Percentiles rank a stretch among this genome's conserved stretches.
phyloP scores from a whole-genome alignment of 1,140 invertebrate species.

The Macrosteles quadrilineatus region DNA sequence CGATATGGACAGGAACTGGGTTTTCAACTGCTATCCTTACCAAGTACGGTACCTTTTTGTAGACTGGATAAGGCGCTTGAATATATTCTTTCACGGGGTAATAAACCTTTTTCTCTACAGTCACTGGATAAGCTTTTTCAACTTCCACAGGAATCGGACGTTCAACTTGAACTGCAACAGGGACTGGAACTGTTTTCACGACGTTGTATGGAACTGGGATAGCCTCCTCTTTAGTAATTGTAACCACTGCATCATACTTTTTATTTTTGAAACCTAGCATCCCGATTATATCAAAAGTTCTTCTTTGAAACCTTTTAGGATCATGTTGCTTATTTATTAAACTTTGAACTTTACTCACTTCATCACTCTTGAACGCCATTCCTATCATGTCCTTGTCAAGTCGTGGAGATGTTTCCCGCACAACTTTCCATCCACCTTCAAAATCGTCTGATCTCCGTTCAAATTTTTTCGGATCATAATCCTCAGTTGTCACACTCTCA shows the following conservation, averaged over 20 bases:
- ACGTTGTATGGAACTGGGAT: conserved; percentile 64
- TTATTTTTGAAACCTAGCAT: background rate
- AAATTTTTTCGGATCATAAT: too few relatives aligned
- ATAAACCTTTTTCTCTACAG: conserved; percentile 50
- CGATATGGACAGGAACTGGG: conserved; percentile 54
- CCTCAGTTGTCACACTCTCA: too few relatives aligned
- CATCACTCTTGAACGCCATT: too few relatives aligned
- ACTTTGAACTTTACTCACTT: too few relatives aligned
- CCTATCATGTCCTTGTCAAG: too few relatives aligned
- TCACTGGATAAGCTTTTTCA: conserved; percentile 45
- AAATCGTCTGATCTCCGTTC: too few relatives aligned
- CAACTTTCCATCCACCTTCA: too few relatives aligned
- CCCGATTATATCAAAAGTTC: background rate
- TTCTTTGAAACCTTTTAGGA: background rate
- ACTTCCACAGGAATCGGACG: conserved; percentile 54
- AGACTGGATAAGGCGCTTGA: conserved; percentile 53
- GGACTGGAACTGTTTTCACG: conserved; percentile 68
- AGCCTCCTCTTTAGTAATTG: conserved; percentile 53
- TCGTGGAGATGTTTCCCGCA: too few relatives aligned
- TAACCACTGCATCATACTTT: background rate
- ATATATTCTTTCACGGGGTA: conserved; percentile 69
- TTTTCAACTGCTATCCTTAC: conserved; percentile 59
- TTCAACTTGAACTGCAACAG: conserved; percentile 70
- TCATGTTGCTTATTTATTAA: background rate
- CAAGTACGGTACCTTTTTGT: conserved; percentile 74